Evolutionary conservation across 2,797 vertebrate species (phyloP).

Genomic region (Xenopus petersii): DNA sequence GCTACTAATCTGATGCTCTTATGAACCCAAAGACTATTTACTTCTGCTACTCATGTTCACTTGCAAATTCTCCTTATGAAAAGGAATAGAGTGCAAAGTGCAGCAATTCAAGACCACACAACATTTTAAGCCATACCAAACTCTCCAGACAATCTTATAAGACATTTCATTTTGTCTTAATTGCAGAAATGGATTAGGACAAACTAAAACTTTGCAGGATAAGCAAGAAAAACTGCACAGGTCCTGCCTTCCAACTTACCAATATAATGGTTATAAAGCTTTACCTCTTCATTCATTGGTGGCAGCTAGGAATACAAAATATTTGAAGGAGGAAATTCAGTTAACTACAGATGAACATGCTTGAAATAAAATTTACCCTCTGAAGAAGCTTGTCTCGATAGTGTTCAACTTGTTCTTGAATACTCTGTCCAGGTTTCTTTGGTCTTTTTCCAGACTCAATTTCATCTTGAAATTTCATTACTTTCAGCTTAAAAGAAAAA

Average conservation of each 20-base stretch:
- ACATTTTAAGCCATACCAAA: not conserved
- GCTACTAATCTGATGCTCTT: slow-evolving; percentile 26
- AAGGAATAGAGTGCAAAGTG: slow-evolving; percentile 3
- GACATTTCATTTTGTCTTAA: too few species aligned
- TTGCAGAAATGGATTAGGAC: too few species aligned
- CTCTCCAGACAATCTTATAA: too few species aligned
- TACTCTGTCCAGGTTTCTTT: slow-evolving; percentile 90
- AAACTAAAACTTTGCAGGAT: too few species aligned
- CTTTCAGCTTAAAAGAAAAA: slow-evolving; percentile 81
- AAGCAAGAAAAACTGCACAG: too few species aligned
- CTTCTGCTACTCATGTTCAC: slow-evolving; percentile 26
- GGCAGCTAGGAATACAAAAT: too few species aligned
- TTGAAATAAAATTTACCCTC: slow-evolving; percentile 71
- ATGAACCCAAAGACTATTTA: slow-evolving; percentile 14
- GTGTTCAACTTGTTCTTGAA: slow-evolving; percentile 97
- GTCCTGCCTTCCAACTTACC: too few species aligned
- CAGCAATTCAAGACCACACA: not conserved
- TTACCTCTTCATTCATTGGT: too few species aligned
- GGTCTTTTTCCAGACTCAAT: slow-evolving; percentile 95
- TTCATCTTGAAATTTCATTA: slow-evolving; percentile 99
- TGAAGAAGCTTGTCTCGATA: slow-evolving; percentile 96
- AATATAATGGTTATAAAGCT: too few species aligned
- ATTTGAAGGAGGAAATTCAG: too few species aligned
- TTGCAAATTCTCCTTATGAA: slow-evolving; percentile 17
- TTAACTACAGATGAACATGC: not conserved